These are phyloP conservation scores for Eriosoma lanigerum DNA, from an alignment of 1,140 invertebrate genomes.

Conservation along the genomic window DNA sequence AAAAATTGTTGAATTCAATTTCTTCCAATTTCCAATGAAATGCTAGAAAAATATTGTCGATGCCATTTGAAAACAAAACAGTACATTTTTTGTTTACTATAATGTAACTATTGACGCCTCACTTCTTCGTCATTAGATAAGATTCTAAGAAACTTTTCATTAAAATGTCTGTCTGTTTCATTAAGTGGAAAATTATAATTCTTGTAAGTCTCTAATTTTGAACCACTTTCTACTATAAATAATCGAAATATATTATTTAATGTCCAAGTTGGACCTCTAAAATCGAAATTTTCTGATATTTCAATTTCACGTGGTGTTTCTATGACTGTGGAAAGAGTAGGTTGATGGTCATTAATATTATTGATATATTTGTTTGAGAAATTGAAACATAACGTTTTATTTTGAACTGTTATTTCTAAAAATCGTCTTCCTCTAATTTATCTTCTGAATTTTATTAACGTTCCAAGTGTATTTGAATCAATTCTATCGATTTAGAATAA, in stretches of 20 bases:
- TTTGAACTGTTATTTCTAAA: neutral
- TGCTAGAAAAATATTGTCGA: too few relatives aligned
- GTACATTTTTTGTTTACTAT: conserved; percentile 16
- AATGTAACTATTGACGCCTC: too few relatives aligned
- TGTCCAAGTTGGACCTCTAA: neutral
- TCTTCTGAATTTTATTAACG: too few relatives aligned
- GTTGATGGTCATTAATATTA: neutral
- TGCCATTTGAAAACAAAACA: conserved; percentile 10
- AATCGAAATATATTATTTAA: neutral
- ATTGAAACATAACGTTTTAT: too few relatives aligned
- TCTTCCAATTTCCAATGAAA: too few relatives aligned
- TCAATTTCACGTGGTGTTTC: neutral
- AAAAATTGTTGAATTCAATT: too few relatives aligned
- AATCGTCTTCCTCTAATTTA: neutral
- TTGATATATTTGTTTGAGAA: neutral
- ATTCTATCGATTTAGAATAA: neutral
- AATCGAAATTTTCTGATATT: neutral
- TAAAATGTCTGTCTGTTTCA: too few relatives aligned
- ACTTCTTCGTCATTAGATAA: too few relatives aligned
- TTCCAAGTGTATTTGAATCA: neutral
- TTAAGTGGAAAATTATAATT: conserved; percentile 28
- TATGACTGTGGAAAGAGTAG: neutral
- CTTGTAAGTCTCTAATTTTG: neutral
- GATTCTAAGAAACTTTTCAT: too few relatives aligned
- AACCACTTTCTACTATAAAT: neutral